phyloP scores from a whole-genome alignment of 2,797 vertebrate species.

The Clamator glandarius region DNA sequence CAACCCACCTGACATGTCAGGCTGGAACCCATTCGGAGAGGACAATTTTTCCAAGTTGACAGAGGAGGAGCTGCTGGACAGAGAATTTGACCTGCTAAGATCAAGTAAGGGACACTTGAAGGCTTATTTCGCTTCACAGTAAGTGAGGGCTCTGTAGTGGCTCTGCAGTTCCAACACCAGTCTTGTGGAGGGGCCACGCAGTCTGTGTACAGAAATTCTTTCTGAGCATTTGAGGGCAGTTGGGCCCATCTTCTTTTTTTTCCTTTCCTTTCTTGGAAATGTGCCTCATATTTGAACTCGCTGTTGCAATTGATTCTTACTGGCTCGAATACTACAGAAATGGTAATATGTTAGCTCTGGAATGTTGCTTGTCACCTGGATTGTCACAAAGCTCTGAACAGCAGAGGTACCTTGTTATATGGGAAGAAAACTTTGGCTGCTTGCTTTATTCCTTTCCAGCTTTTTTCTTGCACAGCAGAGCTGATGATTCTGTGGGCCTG shows the following conservation, averaged over 20 bases:
- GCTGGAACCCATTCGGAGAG: slow-evolving; percentile 98
- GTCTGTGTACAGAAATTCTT: slow-evolving; percentile 71
- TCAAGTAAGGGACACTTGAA: slow-evolving; percentile 92
- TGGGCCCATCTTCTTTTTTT: slow-evolving; percentile 56
- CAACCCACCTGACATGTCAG: slow-evolving; percentile 95
- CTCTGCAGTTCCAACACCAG: slow-evolving; percentile 64
- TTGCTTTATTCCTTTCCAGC: slow-evolving; percentile 66
- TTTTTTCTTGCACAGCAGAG: slow-evolving; percentile 62
- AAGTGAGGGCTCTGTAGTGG: slow-evolving; percentile 65
- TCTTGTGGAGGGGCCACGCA: not conserved
- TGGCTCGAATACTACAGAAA: slow-evolving; percentile 43
- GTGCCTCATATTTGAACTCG: slow-evolving; percentile 31
- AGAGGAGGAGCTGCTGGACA: slow-evolving; percentile 96
- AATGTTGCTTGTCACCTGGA: slow-evolving; percentile 27
- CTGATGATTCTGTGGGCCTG: slow-evolving; percentile 67
- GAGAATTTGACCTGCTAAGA: slow-evolving; percentile 98
- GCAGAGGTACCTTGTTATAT: slow-evolving; percentile 33
- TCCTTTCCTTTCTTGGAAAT: not conserved
- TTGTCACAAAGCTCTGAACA: slow-evolving; percentile 42
- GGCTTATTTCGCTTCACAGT: slow-evolving; percentile 85
- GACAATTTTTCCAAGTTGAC: slow-evolving; percentile 98
- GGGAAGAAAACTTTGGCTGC: slow-evolving; percentile 38
- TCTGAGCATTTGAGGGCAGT: slow-evolving; percentile 78
- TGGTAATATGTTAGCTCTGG: slow-evolving; percentile 24
- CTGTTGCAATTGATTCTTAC: slow-evolving; percentile 35